These are phyloP conservation scores for Miichthys miiuy DNA, from an alignment of 2,797 vertebrate genomes.

Conservation along the genomic window DNA sequence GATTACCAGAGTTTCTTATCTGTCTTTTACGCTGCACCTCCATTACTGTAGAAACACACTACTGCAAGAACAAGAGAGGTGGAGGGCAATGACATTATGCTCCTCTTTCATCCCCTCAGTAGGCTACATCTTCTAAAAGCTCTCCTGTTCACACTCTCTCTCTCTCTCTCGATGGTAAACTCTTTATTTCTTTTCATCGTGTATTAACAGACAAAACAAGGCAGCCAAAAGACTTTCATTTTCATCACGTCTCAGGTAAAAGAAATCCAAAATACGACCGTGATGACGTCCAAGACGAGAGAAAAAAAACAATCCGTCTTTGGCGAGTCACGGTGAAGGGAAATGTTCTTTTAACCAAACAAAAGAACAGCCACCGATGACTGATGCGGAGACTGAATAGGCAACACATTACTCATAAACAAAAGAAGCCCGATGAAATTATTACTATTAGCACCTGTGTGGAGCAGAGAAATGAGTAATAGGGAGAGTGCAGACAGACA, in stretches of 20 bases:
- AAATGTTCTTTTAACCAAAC: slow-evolving; percentile 49
- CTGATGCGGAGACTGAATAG: slow-evolving; percentile 31
- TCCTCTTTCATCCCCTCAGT: slow-evolving; percentile 38
- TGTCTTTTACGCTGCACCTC: slow-evolving; percentile 60
- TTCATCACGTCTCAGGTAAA: slow-evolving; percentile 18
- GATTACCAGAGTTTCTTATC: slow-evolving; percentile 74
- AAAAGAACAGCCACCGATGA: slow-evolving; percentile 40
- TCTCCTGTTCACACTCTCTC: slow-evolving; percentile 14
- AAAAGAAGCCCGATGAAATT: slow-evolving; percentile 20
- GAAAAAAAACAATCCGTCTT: slow-evolving; percentile 10
- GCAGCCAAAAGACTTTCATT: background rate
- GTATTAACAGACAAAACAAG: slow-evolving; percentile 17
- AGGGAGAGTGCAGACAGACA: slow-evolving; percentile 17
- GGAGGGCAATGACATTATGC: slow-evolving; percentile 34
- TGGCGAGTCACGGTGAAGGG: slow-evolving; percentile 9
- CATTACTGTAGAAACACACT: slow-evolving; percentile 63
- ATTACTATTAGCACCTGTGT: slow-evolving; percentile 49
- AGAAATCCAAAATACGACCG: slow-evolving; percentile 34
- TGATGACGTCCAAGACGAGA: slow-evolving; percentile 4
- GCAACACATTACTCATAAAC: slow-evolving; percentile 29
- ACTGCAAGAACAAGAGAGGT: slow-evolving; percentile 37
- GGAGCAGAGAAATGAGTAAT: slow-evolving; percentile 37
- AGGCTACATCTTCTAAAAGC: slow-evolving; percentile 32
- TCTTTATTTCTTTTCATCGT: slow-evolving; percentile 22
- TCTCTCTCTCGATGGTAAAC: background rate